These are phyloP conservation scores for Notamacropus eugenii DNA, from an alignment of 2,797 vertebrate genomes.

Conservation along the genomic window DNA sequence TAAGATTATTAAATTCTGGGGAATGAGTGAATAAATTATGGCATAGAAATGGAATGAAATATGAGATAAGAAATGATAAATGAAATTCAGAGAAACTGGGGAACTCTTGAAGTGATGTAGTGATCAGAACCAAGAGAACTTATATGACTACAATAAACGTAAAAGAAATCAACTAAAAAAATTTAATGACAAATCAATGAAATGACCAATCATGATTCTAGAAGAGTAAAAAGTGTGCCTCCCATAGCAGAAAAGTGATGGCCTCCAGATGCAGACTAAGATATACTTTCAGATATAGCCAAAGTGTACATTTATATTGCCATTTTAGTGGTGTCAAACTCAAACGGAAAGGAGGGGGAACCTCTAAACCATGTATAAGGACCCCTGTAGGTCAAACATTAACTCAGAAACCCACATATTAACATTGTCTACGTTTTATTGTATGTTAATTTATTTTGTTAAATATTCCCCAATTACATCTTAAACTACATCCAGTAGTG, in stretches of 20 bases:
- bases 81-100: no score
- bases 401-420: not conserved
- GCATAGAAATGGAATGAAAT: no score
- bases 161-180: no score
- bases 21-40: no score
- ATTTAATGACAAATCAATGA: no score
- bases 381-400: not conserved
- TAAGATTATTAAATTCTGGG: no score
- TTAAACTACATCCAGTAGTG: not conserved
- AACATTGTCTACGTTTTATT: not conserved
- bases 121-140: no score
- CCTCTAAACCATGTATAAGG: not conserved
- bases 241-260: not conserved
- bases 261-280: not conserved
- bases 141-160: no score
- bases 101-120: no score
- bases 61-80: no score
- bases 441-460: not conserved
- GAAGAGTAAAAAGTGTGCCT: not conserved
- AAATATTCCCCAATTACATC: not conserved
- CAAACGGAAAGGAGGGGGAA: not conserved
- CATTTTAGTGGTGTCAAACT: not conserved
- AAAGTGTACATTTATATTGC: not conserved
- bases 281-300: no score
- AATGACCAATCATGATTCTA: no score